Evolutionary conservation across 2,888 invertebrate genomes (phyloP).

Genomic region (Coleophora deauratella): DNA sequence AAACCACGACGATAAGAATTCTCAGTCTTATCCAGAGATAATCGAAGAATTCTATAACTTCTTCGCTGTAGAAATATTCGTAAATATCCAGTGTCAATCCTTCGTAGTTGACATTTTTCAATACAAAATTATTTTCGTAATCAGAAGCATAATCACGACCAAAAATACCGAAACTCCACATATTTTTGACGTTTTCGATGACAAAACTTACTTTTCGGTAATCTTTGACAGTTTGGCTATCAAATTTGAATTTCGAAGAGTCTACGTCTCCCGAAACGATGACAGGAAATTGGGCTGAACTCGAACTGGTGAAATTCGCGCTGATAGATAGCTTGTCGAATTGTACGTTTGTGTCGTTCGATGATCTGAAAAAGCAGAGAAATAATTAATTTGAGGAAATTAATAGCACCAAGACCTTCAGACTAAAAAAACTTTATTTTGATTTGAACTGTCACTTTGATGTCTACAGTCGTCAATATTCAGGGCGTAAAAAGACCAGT

Average conservation of each 20-base stretch:
- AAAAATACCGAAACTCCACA: conserved; percentile 41
- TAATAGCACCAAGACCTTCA: too few relatives aligned
- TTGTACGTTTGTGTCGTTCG: conserved; percentile 27
- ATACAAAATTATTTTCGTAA: conserved; percentile 15
- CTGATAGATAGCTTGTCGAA: conserved; percentile 41
- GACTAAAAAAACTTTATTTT: too few relatives aligned
- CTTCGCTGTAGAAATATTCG: conserved; percentile 41
- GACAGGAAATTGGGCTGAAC: conserved; percentile 37
- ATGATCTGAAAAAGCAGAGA: conserved; percentile 31
- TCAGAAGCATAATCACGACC: conserved; percentile 41
- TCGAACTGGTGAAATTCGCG: conserved; percentile 35
- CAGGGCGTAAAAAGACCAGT: too few relatives aligned
- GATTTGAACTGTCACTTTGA: too few relatives aligned
- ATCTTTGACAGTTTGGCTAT: conserved; percentile 16
- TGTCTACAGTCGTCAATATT: too few relatives aligned
- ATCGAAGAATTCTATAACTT: conserved; percentile 49
- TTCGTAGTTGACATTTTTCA: conserved; percentile 15
- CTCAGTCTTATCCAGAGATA: conserved; percentile 58
- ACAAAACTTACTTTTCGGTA: conserved; percentile 26
- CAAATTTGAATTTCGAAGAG: conserved; percentile 25
- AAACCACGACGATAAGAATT: conserved; percentile 47
- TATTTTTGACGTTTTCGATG: conserved; percentile 24
- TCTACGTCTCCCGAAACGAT: conserved; percentile 26
- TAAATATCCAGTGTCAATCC: conserved; percentile 22
- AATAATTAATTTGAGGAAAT: too few relatives aligned